Conservation (phyloP, 2,113 vertebrate species). For the Micromys minutus region DNA sequence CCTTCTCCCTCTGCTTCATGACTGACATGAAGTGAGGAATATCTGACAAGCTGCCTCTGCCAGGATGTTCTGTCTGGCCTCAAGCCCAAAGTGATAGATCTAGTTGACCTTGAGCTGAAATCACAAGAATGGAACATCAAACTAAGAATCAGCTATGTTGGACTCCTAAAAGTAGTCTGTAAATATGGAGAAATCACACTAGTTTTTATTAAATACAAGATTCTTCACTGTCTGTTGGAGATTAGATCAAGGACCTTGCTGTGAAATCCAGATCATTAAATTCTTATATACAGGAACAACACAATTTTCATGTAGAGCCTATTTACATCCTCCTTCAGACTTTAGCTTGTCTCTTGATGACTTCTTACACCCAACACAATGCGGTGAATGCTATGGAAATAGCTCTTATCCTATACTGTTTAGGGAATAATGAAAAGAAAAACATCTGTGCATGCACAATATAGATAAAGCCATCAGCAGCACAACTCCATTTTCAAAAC, state of each 20-base stretch:
- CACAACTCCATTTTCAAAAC: slow-evolving; percentile 16
- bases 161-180: slow-evolving; percentile 28
- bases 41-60: neutral
- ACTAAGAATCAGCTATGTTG: slow-evolving; percentile 15
- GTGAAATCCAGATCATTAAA: neutral
- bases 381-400: neutral
- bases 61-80: neutral
- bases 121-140: slow-evolving; percentile 14
- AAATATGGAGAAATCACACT: neutral
- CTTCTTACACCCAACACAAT: neutral
- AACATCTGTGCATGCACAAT: neutral
- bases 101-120: neutral
- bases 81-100: neutral
- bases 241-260: neutral
- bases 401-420: neutral
- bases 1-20: neutral
- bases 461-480: neutral
- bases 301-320: neutral
- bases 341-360: neutral
- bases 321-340: neutral
- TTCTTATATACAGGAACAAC: neutral
- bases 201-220: slow-evolving; percentile 38
- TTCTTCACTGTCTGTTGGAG: neutral
- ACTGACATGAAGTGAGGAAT: neutral
- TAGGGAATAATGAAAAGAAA: neutral